A percentile compares a stretch with the other conserved stretches of the same genome.
phyloP scores from a whole-genome alignment of 2,797 vertebrate genomes.

The Lutjanus argentimaculatus region DNA sequence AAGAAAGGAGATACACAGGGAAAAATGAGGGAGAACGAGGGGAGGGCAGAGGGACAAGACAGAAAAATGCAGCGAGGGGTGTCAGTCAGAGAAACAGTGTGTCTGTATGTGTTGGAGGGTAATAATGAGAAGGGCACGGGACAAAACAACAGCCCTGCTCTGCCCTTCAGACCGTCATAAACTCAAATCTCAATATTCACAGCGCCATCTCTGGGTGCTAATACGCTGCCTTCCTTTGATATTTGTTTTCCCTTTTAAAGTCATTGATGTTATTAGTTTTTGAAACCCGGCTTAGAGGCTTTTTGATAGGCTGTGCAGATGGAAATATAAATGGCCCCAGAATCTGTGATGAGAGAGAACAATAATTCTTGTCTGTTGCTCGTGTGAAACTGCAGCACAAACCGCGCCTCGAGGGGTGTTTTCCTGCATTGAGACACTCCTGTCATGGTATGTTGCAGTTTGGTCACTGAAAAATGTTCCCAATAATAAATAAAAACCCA shows the following conservation, averaged over 20 bases:
- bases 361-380: slow-evolving; percentile 65
- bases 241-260: slow-evolving; percentile 82
- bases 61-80: slow-evolving; percentile 51
- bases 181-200: slow-evolving; percentile 75
- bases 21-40: slow-evolving; percentile 42
- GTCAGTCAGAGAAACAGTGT: slow-evolving; percentile 48
- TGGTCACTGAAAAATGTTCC: slow-evolving; percentile 21
- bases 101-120: slow-evolving; percentile 51
- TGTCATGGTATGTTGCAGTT: slow-evolving; percentile 36
- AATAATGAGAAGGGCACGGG: slow-evolving; percentile 60
- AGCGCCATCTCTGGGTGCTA: slow-evolving; percentile 57
- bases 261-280: slow-evolving; percentile 84
- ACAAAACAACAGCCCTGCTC: slow-evolving; percentile 54
- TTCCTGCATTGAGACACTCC: slow-evolving; percentile 39
- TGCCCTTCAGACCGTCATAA: slow-evolving; percentile 67
- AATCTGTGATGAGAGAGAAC: slow-evolving; percentile 72
- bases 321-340: slow-evolving; percentile 76
- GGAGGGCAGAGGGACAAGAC: slow-evolving; percentile 38
- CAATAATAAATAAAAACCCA: slow-evolving; percentile 57
- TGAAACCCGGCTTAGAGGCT: slow-evolving; percentile 76
- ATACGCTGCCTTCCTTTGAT: slow-evolving; percentile 78
- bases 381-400: slow-evolving; percentile 49
- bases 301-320: slow-evolving; percentile 72
- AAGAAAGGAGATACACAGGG: slow-evolving; percentile 67
- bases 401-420: slow-evolving; percentile 43